Evolutionary conservation across 2,888 invertebrate genomes (phyloP).

Genomic region (Charanyca ferruginea): DNA sequence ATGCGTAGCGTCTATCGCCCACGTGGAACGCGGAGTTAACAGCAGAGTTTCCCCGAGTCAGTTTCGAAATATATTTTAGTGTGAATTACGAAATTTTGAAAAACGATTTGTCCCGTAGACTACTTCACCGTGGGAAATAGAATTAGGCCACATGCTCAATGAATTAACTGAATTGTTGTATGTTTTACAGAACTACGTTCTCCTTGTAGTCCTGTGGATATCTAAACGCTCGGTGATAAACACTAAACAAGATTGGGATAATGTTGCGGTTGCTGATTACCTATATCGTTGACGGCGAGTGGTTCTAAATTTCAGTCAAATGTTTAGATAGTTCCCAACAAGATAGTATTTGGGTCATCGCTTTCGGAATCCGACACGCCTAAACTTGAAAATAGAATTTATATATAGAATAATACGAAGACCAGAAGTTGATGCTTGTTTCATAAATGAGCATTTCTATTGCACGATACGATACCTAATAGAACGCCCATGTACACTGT

Average conservation of each 20-base stretch:
- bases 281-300: constrained; percentile 12
- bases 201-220: constrained; percentile 9
- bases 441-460: constrained; percentile 50
- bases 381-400: constrained; percentile 89
- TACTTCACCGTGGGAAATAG: constrained; percentile 25
- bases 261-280: constrained; percentile 22
- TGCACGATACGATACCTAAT: constrained; percentile 28
- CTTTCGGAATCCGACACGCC: constrained; percentile 78
- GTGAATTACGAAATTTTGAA: constrained; percentile 62
- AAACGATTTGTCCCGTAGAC: constrained; percentile 43
- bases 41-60: constrained; percentile 56
- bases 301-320: constrained; percentile 75
- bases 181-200: constrained; percentile 7
- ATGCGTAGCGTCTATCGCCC: constrained; percentile 60
- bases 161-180: constrained; percentile 23
- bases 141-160: constrained; percentile 45
- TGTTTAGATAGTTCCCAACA: constrained; percentile 76
- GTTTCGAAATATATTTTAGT: constrained; percentile 56
- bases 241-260: constrained; percentile 25
- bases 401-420: constrained; percentile 76
- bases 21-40: constrained; percentile 61
- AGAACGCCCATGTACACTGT: constrained; percentile 20
- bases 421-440: constrained; percentile 69
- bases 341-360: constrained; percentile 85
- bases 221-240: constrained; percentile 26